Percentiles rank a stretch among this genome's conserved stretches.
Conservation (phyloP, 2,888 invertebrate species). For the Anoplius nigerrimus region DNA sequence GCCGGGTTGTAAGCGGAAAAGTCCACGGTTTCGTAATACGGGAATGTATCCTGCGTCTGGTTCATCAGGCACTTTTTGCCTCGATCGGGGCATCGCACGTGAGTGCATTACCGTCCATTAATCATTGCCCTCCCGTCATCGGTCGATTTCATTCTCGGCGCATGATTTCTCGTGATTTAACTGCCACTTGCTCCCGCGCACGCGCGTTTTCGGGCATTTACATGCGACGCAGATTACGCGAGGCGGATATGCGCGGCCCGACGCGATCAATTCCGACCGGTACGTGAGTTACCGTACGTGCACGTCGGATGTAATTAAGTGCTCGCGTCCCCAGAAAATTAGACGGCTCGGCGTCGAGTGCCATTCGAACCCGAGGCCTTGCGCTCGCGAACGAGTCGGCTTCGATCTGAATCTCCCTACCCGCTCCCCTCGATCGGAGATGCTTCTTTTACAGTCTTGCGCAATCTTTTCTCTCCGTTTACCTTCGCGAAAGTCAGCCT, state of each 20-base stretch:
- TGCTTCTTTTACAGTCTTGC: too few relatives aligned
- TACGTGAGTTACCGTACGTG: conserved; percentile 11
- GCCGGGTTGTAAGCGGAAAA: too few relatives aligned
- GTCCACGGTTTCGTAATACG: too few relatives aligned
- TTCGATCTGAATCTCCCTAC: too few relatives aligned
- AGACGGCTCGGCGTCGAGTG: conserved; percentile 5
- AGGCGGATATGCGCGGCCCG: conserved; percentile 1
- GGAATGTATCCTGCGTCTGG: too few relatives aligned
- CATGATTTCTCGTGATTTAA: not conserved
- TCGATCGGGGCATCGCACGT: too few relatives aligned
- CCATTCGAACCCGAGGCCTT: not conserved
- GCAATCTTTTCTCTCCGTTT: too few relatives aligned
- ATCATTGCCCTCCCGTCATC: not conserved
- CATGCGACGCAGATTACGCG: conserved; percentile 13
- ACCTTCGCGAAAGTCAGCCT: too few relatives aligned
- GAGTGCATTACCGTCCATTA: too few relatives aligned
- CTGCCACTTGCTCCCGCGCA: not conserved
- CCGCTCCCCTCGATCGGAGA: too few relatives aligned
- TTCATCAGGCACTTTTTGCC: too few relatives aligned
- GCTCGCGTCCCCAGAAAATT: conserved; percentile 19
- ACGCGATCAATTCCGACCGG: conserved; percentile 15
- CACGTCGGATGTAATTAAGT: conserved; percentile 20
- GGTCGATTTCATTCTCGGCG: not conserved
- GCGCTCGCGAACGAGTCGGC: too few relatives aligned
- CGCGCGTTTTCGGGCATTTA: conserved; percentile 14